Base-by-base conservation (phyloP, 2,113 vertebrate species). In the Tragelaphus imberbis region DNA sequence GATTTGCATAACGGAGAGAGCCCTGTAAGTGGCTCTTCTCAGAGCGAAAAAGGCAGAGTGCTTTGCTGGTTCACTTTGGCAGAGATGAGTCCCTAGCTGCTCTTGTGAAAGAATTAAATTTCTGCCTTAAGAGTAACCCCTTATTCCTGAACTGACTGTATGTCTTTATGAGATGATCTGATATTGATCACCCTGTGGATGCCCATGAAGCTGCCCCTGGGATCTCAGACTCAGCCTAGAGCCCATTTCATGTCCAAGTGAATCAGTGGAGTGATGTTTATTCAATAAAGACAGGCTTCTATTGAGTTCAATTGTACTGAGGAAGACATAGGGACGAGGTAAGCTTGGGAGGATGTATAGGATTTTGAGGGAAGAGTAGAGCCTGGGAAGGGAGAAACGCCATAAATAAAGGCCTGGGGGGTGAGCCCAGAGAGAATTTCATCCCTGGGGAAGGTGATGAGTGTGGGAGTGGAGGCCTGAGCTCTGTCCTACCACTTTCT, bases 271-370 rank as follows among this genome's bases (percentile, higher is more conserved):
- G 6, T 51, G 36, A 75, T 6, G 11, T 71, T 36, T 79, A 61
- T 36, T 88, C 25, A 25, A 49, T 56, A 28, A 49, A 4, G 23
- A 25, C 25, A 84, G 56, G 13, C 91, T 87, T 82, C 55, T 28
- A 1, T 12, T 51, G 40, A 56, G 44, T 49, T 51, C 16, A 1
- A 0, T 21, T 25, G 6, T 55, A 3, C 15, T 1, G 15, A 27
- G n/a, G 56, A n/a, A 49, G 7, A 12, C 19, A 30, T 4, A 0
- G n/a, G 86, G 90, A 81, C n/a, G 47, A 63, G 56, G 13, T 8
- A 27, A 68, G 10, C 27, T 61, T 51, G 77, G 71, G 61, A 81
- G 80, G 59, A 80, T 40, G 49, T 56, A 8, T 21, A 89, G 84
- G 82, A 61, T 84, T 88, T 47, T 53, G 61, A 71, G 75, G 33